These are phyloP conservation scores for Listronotus oregonensis DNA, from an alignment of 1,140 invertebrate genomes.

Conservation along the genomic window DNA sequence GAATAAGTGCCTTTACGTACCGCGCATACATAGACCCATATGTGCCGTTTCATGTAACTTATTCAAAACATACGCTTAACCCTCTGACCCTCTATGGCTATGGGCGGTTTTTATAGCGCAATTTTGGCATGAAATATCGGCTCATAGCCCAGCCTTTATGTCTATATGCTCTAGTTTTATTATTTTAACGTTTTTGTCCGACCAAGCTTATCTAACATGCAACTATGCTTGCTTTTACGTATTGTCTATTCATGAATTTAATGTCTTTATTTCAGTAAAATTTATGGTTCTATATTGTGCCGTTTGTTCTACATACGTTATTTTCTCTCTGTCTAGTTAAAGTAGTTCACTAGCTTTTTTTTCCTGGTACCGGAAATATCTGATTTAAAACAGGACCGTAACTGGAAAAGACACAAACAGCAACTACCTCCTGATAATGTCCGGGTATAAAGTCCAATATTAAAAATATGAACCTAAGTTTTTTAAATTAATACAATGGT, in stretches of 20 bases:
- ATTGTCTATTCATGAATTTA: constrained; percentile 28
- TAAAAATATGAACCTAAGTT: too few species aligned
- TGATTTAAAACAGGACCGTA: too few species aligned
- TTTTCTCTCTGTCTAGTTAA: too few species aligned
- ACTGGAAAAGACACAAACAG: too few species aligned
- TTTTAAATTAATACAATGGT: too few species aligned
- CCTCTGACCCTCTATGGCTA: constrained; percentile 24
- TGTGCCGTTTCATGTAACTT: constrained; percentile 25
- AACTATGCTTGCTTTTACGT: neutral
- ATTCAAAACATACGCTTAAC: constrained; percentile 33
- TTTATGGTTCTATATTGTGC: neutral
- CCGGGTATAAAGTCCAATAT: too few species aligned
- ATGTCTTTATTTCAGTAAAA: constrained; percentile 21
- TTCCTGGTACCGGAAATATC: too few species aligned
- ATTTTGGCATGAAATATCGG: constrained; percentile 33
- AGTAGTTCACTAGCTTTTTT: too few species aligned
- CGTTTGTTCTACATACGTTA: too few species aligned
- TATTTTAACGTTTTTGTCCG: constrained; percentile 27
- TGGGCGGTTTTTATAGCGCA: constrained; percentile 31
- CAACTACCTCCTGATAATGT: too few species aligned
- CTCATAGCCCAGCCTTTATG: constrained; percentile 14
- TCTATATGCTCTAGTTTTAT: constrained; percentile 30
- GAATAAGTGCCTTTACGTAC: constrained; percentile 30
- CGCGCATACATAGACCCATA: constrained; percentile 27
- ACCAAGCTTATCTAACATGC: constrained; percentile 2